These are phyloP conservation scores for Oceanites oceanicus DNA, from an alignment of 2,113 vertebrate species.

Conservation along the genomic window DNA sequence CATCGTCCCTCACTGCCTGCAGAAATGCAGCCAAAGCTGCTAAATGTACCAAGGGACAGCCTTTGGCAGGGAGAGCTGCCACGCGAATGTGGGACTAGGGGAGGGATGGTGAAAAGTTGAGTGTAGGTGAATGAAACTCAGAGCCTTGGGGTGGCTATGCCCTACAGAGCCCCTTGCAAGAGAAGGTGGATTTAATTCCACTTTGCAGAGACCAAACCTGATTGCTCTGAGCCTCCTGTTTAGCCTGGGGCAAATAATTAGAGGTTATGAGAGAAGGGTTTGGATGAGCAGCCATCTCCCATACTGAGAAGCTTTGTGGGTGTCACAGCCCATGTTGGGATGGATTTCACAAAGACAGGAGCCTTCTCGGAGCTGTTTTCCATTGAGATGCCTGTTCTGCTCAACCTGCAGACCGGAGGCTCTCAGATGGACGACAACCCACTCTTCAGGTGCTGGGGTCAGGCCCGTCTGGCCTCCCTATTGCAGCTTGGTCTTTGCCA, in stretches of 20 bases:
- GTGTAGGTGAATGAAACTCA: background rate
- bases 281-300: background rate
- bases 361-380: background rate
- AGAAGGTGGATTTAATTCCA: background rate
- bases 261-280: background rate
- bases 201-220: background rate
- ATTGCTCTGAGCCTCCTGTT: background rate
- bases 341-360: background rate
- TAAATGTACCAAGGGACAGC: background rate
- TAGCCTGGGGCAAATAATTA: background rate
- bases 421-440: background rate
- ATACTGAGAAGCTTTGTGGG: background rate
- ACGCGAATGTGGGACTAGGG: fast-evolving
- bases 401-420: background rate
- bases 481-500: background rate
- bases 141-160: background rate
- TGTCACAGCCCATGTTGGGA: background rate
- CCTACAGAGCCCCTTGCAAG: background rate
- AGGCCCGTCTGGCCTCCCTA: background rate
- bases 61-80: background rate
- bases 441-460: background rate
- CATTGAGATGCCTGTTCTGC: background rate
- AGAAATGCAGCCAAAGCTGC: background rate
- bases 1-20: background rate
- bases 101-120: background rate